Base-by-base conservation (phyloP, 2,888 invertebrate species). In the Ferrisia virgata region DNA sequence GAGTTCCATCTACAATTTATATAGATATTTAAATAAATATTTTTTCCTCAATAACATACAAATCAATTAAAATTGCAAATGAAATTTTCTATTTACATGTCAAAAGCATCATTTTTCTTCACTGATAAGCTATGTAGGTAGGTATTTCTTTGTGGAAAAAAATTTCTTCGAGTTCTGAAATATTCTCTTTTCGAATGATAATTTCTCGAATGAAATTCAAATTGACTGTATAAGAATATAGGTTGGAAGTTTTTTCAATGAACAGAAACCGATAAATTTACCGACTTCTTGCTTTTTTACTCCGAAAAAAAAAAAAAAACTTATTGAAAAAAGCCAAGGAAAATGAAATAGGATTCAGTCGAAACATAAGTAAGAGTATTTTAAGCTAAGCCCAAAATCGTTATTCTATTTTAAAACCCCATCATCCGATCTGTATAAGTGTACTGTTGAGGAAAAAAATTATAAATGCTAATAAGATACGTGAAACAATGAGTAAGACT, bases 391-490 rank as follows among this genome's bases (percentile, higher is more conserved):
- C 28, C 28, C 5, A 64, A 64, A 64, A 64, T 64, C 25, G 64
- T 25, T 25, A 28, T 64, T 64, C 64, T 15, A 64, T 64, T 64
- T 53, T 53, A 22, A 53, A 64, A 64, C 25, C 28, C 64, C 28
- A 64, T 28, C 64, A 64, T 64, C 28, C 28, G 64, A 64, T 64
- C 64, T 64, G 28, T 11, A 6, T 15, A 64, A 64, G 15, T 64
- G 28, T 28, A 8, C 22, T 22, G 18, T 8, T 15, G 25, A 18
- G 3, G 15, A 28, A 28, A n/a, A 76, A 76, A 76, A 76, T 76
- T 76, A 76, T 76, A 76, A 76, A 76, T 76, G 72, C 36, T 76
- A 76, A 76, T 76, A 33, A 76, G 72, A n/a, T 76, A 15, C 36
- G 72, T 18, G 53, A 53, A 53, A 22, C 53, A 22, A 53, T 18